Conservation (phyloP, 2,888 invertebrate species). For the Spilosoma lubricipeda region DNA sequence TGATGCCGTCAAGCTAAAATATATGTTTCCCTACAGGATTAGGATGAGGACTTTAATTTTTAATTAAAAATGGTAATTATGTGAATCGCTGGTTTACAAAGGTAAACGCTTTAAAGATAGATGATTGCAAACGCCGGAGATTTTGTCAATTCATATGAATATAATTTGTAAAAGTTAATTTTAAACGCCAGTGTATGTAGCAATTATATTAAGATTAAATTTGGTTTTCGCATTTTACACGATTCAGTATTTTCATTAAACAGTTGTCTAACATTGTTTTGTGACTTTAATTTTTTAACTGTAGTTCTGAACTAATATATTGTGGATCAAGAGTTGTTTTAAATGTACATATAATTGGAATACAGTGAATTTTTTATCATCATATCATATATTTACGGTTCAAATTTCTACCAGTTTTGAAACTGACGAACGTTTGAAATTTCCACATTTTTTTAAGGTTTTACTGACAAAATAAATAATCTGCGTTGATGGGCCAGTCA, state of each 20-base stretch:
- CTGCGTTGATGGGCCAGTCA: no score
- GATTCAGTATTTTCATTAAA: background rate
- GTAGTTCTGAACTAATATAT: background rate
- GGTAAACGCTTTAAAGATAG: constrained; percentile 3
- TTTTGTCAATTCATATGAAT: background rate
- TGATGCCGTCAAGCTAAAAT: constrained; percentile 5
- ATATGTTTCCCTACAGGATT: constrained; percentile 4
- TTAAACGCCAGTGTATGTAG: background rate
- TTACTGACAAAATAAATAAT: no score
- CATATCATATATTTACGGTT: background rate
- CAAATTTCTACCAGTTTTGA: no score
- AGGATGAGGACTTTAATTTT: constrained; percentile 17
- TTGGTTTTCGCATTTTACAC: background rate
- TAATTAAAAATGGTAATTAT: constrained; percentile 19
- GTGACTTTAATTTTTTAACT: background rate
- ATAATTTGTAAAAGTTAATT: background rate
- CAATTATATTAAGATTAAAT: background rate
- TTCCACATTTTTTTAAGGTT: no score
- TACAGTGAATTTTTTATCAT: background rate
- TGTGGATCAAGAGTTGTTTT: background rate
- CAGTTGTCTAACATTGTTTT: background rate
- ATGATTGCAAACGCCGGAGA: background rate
- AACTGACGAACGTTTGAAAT: no score
- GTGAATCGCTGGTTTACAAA: constrained; percentile 1
- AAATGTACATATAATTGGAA: no score